Evolutionary conservation across 2,113 vertebrate species (phyloP), one percentile per base, ranked within the genome.

Genomic region (Nothoprocta pentlandii): DNA sequence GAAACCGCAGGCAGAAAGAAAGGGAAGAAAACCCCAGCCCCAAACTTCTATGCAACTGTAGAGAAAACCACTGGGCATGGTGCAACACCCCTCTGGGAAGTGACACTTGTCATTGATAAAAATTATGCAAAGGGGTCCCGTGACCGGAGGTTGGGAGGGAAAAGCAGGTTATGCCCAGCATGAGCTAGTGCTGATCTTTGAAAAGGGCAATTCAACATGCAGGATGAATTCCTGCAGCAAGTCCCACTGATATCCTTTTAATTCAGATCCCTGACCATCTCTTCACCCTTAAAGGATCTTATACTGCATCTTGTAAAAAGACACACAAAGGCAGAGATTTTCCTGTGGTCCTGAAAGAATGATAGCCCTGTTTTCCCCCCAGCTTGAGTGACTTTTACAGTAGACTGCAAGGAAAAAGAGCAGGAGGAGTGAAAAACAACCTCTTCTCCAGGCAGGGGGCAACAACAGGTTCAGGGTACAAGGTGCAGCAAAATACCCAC

Each of bases 91-190:
- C 5, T 5, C 82, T 77, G 64, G 91, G 76, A 90, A 96, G 76
- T 3, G 36, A 70, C 76, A 77, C n/a, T 89, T 67, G 46, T 80
- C 93, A 95, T 93, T 96, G 82, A 96, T 63, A 90, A 94, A 96
- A 96, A 90, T 68, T 58, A 87, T 94, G 82, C 88, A 63, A 70
- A 93, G 8, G 3, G 17, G 7, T 75, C 80, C 46, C 6, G 8
- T 78, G 85, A 30, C 64, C 36, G 1, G 7, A 10, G 42, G 68
- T 14, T 67, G 11, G 0, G 2, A 25, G 21, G 61, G 67, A 63
- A 68, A 9, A 26, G 30, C 64, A 59, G 77, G 23, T 11, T 69
- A 83, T 54, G 3, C 3, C 75, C 42, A n/a, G 66, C 66, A 20
- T 5, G 47, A 69, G 74, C 44, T 58, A 17, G 3, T n/a, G 5